phyloP scores from a whole-genome alignment of 2,888 invertebrate genomes.

The Napeogenes sylphis region DNA sequence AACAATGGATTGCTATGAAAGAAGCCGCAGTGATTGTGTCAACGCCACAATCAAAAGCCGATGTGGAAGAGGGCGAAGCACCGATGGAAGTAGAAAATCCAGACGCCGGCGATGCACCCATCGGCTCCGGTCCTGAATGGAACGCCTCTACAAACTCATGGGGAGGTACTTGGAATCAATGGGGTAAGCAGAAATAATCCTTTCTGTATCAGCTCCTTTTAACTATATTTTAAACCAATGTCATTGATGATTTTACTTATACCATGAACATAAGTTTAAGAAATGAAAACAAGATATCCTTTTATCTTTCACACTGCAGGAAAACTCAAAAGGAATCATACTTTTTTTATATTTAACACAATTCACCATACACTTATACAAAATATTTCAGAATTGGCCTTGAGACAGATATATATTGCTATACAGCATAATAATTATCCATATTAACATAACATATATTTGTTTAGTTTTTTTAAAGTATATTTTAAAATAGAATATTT shows the following conservation, averaged over 20 bases:
- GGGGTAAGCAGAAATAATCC: constrained; percentile 51
- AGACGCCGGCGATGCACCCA: constrained; percentile 69
- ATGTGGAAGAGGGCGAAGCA: constrained; percentile 87
- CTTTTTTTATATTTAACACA: too few relatives aligned
- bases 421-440: background rate
- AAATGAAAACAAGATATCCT: background rate
- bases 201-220: background rate
- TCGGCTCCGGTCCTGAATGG: constrained; percentile 57
- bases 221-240: too few relatives aligned
- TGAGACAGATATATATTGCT: constrained; percentile 38
- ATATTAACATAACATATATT: background rate
- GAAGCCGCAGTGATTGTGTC: constrained; percentile 81
- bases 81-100: constrained; percentile 91
- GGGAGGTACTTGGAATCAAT: constrained; percentile 67
- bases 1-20: constrained; percentile 99
- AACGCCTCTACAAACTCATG: constrained; percentile 59
- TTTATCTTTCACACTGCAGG: background rate
- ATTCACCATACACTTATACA: background rate
- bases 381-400: background rate
- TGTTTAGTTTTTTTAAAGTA: background rate
- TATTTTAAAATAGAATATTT: background rate
- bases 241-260: background rate
- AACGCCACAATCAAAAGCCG: constrained; percentile 75
- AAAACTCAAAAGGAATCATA: too few relatives aligned
- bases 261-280: background rate